phyloP scores from a whole-genome alignment of 1,140 invertebrate genomes.

The Drusus annulatus region DNA sequence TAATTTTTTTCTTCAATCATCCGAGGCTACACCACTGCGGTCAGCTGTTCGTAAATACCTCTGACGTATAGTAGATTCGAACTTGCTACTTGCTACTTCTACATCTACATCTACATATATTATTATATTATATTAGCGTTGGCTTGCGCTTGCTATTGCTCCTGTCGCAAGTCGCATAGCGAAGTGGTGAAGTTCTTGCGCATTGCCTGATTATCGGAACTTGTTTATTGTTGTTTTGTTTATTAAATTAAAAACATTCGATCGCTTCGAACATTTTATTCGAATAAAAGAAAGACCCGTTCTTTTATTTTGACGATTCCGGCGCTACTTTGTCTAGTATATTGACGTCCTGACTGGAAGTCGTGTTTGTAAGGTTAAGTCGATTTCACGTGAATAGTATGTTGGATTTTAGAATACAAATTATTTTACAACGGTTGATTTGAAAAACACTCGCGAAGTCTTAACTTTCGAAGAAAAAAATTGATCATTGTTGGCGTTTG shows the following conservation, averaged over 20 bases:
- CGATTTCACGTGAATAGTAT: neutral
- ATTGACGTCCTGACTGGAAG: neutral
- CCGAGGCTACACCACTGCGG: slow-evolving; percentile 16
- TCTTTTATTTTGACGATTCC: neutral
- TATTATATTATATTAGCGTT: slow-evolving; percentile 21
- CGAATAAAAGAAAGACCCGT: neutral
- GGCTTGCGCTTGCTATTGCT: slow-evolving; percentile 6
- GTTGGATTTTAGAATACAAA: neutral
- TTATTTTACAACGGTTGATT: no score
- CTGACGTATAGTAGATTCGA: no score
- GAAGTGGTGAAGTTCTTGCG: neutral
- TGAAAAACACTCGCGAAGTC: no score
- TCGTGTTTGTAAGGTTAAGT: slow-evolving; percentile 27
- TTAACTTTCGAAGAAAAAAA: no score
- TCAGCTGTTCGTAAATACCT: slow-evolving; percentile 18
- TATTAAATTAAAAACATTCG: neutral
- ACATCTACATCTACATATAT: no score
- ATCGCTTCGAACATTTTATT: neutral
- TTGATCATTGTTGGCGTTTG: no score
- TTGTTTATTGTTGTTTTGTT: slow-evolving; percentile 24
- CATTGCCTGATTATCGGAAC: neutral
- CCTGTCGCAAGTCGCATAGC: neutral
- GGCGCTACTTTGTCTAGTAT: neutral
- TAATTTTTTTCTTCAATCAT: neutral
- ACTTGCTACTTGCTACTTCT: no score